Evolutionary conservation across 2,113 vertebrate species (phyloP), one percentile per base, ranked within the genome.

Genomic region (Psilopogon haemacephalus): DNA sequence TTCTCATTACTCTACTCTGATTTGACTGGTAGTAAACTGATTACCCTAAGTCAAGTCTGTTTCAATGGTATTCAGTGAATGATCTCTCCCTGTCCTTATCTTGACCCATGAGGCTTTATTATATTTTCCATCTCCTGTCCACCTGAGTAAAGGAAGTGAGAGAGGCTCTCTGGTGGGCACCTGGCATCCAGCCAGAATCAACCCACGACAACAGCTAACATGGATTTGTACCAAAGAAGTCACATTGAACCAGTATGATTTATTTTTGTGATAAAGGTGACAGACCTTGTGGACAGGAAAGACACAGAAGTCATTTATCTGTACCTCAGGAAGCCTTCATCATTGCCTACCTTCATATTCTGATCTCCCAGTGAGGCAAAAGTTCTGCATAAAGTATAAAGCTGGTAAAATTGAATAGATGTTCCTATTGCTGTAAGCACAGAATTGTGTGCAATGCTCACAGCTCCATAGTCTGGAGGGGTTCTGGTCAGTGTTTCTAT

Each of bases 381-480:
- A 84, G 33, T 37, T 30, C 33, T 32, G 21, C 7, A 78, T 12
- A 23, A 79, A 69, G 20, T 11, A 15, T 12, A 19, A 82, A 87
- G 65, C 30, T 64, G 7, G 6, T 28, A 64, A 86, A 21, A 87
- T 9, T 55, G 33, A 86, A 50, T 27, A 59, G 38, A 17, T 37
- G 14, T 28, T 59, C 15, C 15, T 40, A 27, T 77, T 69, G 46
- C 46, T 79, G 54, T n/a, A 42, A 74, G 42, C 44, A 48, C 42
- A 15, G 70, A 63, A 6, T 1, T 72, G 44, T 33, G n/a, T 35
- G 24, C 44, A 64, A 38, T 4, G 12, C 33, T 33, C 46, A 46
- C 1, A 4, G 19, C 6, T 84, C 28, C 0, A 0, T 15, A 16
- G 17, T 81, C 68, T 59, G 32, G 19, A 56, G 12, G 8, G 28